These are phyloP conservation scores for Huso huso DNA, from an alignment of 2,797 vertebrate genomes.

Conservation along the genomic window DNA sequence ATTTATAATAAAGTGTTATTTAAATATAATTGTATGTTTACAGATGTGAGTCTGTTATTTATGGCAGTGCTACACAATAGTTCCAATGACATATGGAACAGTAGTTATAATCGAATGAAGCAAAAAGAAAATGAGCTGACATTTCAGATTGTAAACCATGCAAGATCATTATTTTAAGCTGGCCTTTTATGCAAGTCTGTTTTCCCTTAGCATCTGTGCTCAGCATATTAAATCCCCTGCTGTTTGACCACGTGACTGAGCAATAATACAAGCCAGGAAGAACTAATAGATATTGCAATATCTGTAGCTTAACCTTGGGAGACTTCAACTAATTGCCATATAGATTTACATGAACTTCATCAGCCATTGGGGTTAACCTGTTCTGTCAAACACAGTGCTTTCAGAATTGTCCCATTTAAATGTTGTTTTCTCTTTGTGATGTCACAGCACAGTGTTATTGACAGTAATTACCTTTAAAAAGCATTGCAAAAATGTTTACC, in stretches of 20 bases:
- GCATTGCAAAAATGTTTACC: too few relatives aligned
- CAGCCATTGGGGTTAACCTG: constrained; percentile 64
- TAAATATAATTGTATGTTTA: too few relatives aligned
- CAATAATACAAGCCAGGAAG: constrained; percentile 69
- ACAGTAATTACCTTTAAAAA: too few relatives aligned
- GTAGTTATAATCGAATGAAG: too few relatives aligned
- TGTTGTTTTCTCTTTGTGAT: too few relatives aligned
- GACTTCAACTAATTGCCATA: constrained; percentile 73
- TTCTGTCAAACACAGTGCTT: constrained; percentile 56
- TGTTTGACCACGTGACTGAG: constrained; percentile 75
- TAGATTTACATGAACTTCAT: constrained; percentile 72
- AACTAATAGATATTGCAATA: constrained; percentile 70
- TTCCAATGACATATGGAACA: too few relatives aligned
- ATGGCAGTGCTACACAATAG: too few relatives aligned
- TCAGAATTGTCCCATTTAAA: not conserved
- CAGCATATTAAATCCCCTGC: constrained; percentile 56
- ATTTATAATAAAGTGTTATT: too few relatives aligned
- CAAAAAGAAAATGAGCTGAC: too few relatives aligned
- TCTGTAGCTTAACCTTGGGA: constrained; percentile 70
- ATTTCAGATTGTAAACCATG: constrained; percentile 18
- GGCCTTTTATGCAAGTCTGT: constrained; percentile 65
- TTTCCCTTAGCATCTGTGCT: constrained; percentile 67
- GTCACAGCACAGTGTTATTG: too few relatives aligned
- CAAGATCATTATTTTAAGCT: constrained; percentile 73
- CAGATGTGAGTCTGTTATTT: too few relatives aligned